phyloP scores from a whole-genome alignment of 2,113 vertebrate species.

The Pterocles burchelli region DNA sequence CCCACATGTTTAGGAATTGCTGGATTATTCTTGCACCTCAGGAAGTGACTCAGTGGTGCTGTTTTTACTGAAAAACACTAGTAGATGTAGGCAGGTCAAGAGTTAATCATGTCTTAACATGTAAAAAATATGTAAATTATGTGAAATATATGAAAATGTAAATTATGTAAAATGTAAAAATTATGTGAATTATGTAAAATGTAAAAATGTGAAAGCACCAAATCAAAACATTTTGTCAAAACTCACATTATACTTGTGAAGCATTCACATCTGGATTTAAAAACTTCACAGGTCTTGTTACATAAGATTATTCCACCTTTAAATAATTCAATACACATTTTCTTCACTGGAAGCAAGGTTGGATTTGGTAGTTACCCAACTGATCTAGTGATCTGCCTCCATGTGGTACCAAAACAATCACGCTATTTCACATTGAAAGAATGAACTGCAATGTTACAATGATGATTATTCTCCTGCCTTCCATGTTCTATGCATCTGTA shows the following conservation, averaged over 20 bases:
- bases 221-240: neutral
- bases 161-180: too few relatives aligned
- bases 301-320: neutral
- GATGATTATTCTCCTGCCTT: neutral
- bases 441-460: neutral
- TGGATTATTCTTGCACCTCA: neutral
- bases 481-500: neutral
- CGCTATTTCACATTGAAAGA: neutral
- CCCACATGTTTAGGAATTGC: neutral
- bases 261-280: neutral
- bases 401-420: neutral
- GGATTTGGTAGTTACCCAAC: neutral
- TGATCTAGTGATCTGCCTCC: neutral
- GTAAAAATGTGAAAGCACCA: neutral
- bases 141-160: too few relatives aligned
- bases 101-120: neutral
- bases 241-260: neutral
- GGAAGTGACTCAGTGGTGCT: neutral
- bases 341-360: neutral
- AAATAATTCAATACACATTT: neutral
- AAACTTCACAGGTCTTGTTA: neutral
- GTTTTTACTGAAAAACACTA: neutral
- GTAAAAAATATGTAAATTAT: too few relatives aligned
- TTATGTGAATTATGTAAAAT: too few relatives aligned
- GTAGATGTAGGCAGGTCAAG: neutral